phyloP scores from a whole-genome alignment of 1,140 invertebrate genomes.

The Pygmarrhopalites habei region DNA sequence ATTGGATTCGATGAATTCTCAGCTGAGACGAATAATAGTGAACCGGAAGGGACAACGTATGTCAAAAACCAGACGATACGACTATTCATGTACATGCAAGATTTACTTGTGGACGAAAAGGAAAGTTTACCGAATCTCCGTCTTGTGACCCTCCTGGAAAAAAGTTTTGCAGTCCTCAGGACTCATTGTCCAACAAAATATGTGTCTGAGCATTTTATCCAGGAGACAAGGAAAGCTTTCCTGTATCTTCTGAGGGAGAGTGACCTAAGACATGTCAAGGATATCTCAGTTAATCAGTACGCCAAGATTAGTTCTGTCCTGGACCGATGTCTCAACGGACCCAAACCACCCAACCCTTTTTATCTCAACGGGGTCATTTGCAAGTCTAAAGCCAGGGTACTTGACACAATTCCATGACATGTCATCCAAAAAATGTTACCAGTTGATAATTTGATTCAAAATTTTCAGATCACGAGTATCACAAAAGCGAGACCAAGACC shows the following conservation, averaged over 20 bases:
- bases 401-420: neutral
- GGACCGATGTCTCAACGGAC: neutral
- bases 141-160: conserved; percentile 12
- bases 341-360: conserved; percentile 10
- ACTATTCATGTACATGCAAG: conserved; percentile 23
- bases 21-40: neutral
- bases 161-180: conserved; percentile 15
- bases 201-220: conserved; percentile 10
- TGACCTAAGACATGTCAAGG: conserved; percentile 12
- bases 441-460: neutral
- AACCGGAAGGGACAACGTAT: neutral
- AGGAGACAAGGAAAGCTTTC: conserved; percentile 23
- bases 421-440: too few species aligned
- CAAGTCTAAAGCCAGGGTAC: conserved; percentile 6
- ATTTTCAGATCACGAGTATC: neutral
- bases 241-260: conserved; percentile 24
- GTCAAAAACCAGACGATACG: conserved; percentile 24
- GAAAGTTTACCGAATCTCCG: conserved; percentile 15
- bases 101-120: conserved; percentile 13
- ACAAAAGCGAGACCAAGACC: neutral
- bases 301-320: conserved; percentile 1
- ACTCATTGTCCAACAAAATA: conserved; percentile 5
- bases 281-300: conserved; percentile 13
- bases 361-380: conserved; percentile 8
- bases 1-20: neutral